A percentile compares a stretch with the other conserved stretches of the same genome.
Evolutionary conservation across 35 echinoderm and acorn worm species (phyloP).

Genomic region (Nesometra sesokonis): DNA sequence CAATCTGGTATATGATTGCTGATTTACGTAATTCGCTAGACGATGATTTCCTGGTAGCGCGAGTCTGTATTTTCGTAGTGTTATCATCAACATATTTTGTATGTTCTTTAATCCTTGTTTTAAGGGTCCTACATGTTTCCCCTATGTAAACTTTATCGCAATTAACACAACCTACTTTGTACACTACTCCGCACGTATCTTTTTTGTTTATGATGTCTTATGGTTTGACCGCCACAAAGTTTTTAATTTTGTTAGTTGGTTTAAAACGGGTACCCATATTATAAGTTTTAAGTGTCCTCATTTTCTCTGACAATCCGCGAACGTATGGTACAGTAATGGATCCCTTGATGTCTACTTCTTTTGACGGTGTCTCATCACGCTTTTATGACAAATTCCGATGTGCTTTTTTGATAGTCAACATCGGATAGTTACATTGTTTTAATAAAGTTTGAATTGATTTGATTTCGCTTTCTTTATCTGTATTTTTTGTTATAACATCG

Average conservation of each 20-base stretch:
- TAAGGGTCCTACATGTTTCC: too few relatives aligned
- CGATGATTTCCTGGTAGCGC: too few relatives aligned
- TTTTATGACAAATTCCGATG: neutral
- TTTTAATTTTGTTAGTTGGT: neutral
- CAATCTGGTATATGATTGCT: too few relatives aligned
- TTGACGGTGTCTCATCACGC: neutral
- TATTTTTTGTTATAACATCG: constrained; percentile 3
- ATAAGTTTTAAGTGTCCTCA: neutral
- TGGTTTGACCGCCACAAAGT: too few relatives aligned
- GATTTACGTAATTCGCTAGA: too few relatives aligned
- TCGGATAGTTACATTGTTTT: constrained; percentile 22
- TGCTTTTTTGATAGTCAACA: neutral
- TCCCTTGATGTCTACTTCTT: neutral
- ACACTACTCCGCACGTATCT: too few relatives aligned
- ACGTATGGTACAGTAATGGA: neutral
- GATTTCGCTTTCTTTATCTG: constrained; percentile 11
- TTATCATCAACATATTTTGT: too few relatives aligned
- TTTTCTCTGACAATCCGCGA: neutral
- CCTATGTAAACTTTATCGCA: too few relatives aligned
- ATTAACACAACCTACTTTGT: too few relatives aligned
- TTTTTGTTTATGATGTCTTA: too few relatives aligned
- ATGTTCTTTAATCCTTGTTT: too few relatives aligned
- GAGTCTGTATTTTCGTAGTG: too few relatives aligned
- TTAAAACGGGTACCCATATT: neutral
- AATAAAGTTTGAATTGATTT: constrained; percentile 4